These are phyloP conservation scores for Aurelia aurita complex sp. Pacific DNA, from an alignment of 30 jellyfish, hydroid and myxozoan genomes.

Conservation along the genomic window DNA sequence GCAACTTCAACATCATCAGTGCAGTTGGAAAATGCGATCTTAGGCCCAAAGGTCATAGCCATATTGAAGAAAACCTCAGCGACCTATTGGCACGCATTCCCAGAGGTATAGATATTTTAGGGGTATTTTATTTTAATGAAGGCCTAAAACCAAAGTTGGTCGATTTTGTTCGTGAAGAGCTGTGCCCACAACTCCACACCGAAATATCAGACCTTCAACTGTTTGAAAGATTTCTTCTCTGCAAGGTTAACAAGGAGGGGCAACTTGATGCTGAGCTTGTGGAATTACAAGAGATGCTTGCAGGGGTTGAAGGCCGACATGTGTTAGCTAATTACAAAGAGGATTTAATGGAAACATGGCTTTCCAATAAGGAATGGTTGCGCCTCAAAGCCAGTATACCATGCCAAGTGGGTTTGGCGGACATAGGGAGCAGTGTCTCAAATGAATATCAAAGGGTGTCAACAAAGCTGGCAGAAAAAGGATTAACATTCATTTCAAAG, in stretches of 20 bases:
- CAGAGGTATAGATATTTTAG: constrained; percentile 26
- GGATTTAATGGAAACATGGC: constrained; percentile 5
- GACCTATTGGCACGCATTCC: constrained; percentile 24
- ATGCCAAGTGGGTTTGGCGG: constrained; percentile 24
- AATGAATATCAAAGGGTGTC: constrained; percentile 14
- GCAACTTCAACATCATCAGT: background rate
- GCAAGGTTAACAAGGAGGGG: constrained; percentile 6
- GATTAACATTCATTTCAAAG: constrained; percentile 1
- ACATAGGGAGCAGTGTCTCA: background rate
- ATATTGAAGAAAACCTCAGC: background rate
- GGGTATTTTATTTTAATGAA: background rate
- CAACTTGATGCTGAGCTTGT: constrained; percentile 6
- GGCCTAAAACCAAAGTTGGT: background rate
- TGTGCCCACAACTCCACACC: background rate
- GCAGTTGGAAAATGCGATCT: background rate
- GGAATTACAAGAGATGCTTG: background rate
- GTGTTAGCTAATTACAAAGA: background rate
- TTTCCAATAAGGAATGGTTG: background rate
- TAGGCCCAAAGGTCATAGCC: background rate
- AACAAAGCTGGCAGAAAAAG: background rate
- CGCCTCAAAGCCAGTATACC: constrained; percentile 12
- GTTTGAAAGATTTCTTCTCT: constrained; percentile 5
- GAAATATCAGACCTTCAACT: background rate
- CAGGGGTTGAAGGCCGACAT: background rate
- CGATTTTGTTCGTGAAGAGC: background rate